phyloP scores from a whole-genome alignment of 2,888 invertebrate species.

The Phalangium opilio region DNA sequence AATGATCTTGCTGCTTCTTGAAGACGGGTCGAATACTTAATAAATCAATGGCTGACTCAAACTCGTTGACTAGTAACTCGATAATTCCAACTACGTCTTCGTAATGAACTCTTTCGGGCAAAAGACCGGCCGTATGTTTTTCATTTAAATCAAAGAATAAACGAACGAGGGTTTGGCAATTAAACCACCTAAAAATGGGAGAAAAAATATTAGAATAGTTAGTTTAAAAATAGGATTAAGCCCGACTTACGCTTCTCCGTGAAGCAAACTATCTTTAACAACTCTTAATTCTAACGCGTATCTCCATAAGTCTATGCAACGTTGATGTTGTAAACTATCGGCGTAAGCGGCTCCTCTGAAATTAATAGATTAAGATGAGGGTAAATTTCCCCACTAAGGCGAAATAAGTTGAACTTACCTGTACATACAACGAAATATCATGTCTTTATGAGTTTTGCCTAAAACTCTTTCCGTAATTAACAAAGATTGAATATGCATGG shows the following conservation, averaged over 20 bases:
- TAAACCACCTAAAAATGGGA: constrained; percentile 41
- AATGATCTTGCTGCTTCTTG: constrained; percentile 61
- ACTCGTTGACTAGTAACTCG: constrained; percentile 46
- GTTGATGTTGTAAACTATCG: constrained; percentile 46
- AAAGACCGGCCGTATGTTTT: constrained; percentile 26
- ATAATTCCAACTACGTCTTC: constrained; percentile 54
- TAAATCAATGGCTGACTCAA: constrained; percentile 37
- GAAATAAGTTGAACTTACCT: not conserved
- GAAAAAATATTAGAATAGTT: too few species aligned
- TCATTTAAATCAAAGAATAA: constrained; percentile 47
- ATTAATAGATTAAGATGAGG: not conserved
- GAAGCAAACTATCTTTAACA: constrained; percentile 51
- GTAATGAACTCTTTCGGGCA: constrained; percentile 41
- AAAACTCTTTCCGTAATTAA: constrained; percentile 74
- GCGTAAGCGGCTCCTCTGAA: constrained; percentile 42
- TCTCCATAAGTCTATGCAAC: constrained; percentile 74
- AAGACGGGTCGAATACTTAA: constrained; percentile 48
- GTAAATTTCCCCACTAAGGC: constrained; percentile 1
- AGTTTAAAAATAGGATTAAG: too few species aligned
- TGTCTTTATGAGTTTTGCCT: constrained; percentile 71
- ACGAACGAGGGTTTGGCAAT: constrained; percentile 68
- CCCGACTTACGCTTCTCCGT: constrained; percentile 49
- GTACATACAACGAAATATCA: constrained; percentile 43
- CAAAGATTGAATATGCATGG: constrained; percentile 69
- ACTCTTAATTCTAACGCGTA: constrained; percentile 65